phyloP scores from a whole-genome alignment of 2,113 vertebrate species.

The Ameiurus melas region DNA sequence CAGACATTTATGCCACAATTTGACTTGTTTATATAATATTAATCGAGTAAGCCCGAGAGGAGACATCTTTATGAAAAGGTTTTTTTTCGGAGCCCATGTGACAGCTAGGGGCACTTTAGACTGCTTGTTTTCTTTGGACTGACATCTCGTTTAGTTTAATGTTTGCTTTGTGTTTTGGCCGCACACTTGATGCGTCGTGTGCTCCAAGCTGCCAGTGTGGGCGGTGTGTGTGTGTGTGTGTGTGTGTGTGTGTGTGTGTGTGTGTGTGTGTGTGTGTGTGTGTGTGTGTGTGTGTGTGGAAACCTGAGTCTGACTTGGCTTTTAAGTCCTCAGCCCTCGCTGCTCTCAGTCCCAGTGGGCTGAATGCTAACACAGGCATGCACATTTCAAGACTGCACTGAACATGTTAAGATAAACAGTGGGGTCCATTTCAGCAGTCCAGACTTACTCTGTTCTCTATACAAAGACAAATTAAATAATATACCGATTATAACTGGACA shows the following conservation, averaged over 20 bases:
- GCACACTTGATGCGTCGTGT: constrained; percentile 57
- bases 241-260: constrained; percentile 60
- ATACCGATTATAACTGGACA: neutral
- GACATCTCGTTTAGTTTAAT: constrained; percentile 50
- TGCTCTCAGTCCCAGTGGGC: constrained; percentile 66
- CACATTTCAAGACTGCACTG: constrained; percentile 66
- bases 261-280: constrained; percentile 39
- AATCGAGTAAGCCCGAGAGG: neutral
- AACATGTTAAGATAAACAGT: constrained; percentile 76
- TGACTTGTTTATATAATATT: constrained; percentile 7
- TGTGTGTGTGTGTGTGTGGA: constrained; percentile 41
- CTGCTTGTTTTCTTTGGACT: constrained; percentile 58
- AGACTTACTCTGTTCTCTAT: constrained; percentile 57
- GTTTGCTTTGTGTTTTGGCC: constrained; percentile 67
- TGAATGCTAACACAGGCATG: constrained; percentile 66
- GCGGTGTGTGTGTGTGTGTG: constrained; percentile 66
- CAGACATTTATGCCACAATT: neutral
- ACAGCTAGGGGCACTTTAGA: constrained; percentile 49
- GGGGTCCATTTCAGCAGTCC: constrained; percentile 59
- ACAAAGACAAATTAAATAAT: constrained; percentile 34
- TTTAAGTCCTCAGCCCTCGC: constrained; percentile 70
- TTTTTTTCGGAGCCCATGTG: neutral
- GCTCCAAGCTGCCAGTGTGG: constrained; percentile 53
- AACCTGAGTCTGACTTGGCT: constrained; percentile 65
- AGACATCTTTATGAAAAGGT: neutral